Evolutionary conservation across 2,113 vertebrate genomes (phyloP), one percentile per base, ranked within the genome.

Genomic region (Cyprinodon tularosa): DNA sequence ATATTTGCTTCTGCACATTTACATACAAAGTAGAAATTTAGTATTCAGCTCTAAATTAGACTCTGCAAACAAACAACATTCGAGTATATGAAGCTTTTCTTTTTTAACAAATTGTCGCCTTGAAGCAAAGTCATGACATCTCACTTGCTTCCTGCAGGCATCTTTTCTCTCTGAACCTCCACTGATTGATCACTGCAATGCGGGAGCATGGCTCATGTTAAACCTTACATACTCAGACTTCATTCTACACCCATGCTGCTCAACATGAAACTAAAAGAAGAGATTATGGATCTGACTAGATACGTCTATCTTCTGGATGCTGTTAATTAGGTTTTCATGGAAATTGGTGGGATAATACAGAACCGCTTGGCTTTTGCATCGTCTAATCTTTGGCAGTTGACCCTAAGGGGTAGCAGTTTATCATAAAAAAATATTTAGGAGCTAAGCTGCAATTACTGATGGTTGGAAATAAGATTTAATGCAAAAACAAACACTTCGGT

Each of bases 251-350:
- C 42, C 42, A 1, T 42, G 42, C 42, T 42, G 42, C 5, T 4
- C 45, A 3, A 65, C 70, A 71, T 81, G 79, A 82, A 83, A 79
- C 72, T 62, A 59, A 81, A 44, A 72, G 78, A 60, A 66, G 48
- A 59, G 67, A 78, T 80, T 81, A 77, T 67, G 69, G 68, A 68
- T 89, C 66, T 17, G 62, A 45, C 65, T 48, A 44, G 42, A 59
- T 48, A 63, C 71, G 72, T 87, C 84, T 84, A 86, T 85, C 82
- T 83, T 70, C 64, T 61, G 48, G 67, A 68, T 37, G 73, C 62
- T 65, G 83, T 9, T 76, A 82, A 85, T 86, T 81, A 78, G 80
- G 75, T 83, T 84, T 88, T 81, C 84, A 88, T 89, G 76, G 68
- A 80, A 48, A 83, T 71, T 37, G 68, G 66, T 63, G 64, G 70